phyloP scores from a whole-genome alignment of 2,888 invertebrate species.

The Epinotia bilunana region DNA sequence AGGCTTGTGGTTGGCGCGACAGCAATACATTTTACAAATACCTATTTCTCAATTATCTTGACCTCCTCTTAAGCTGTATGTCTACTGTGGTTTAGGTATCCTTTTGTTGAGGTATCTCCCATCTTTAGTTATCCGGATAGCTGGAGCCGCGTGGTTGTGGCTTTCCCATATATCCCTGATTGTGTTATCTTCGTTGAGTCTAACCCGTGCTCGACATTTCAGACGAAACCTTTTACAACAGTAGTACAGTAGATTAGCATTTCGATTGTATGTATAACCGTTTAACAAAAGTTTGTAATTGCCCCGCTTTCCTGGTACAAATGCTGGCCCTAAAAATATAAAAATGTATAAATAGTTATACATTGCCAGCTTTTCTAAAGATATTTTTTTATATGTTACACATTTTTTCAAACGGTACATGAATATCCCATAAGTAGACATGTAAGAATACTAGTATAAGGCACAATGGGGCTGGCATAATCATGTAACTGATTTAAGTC shows the following conservation, averaged over 20 bases:
- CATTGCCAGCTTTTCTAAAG: not conserved
- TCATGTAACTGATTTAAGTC: too few species aligned
- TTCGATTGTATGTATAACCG: slow-evolving; percentile 39
- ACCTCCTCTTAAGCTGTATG: too few species aligned
- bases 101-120: slow-evolving; percentile 5
- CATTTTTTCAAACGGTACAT: too few species aligned
- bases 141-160: slow-evolving; percentile 28
- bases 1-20: too few species aligned
- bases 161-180: slow-evolving; percentile 3
- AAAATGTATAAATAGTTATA: not conserved
- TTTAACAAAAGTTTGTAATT: slow-evolving; percentile 32
- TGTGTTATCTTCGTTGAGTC: slow-evolving; percentile 10
- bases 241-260: slow-evolving; percentile 9
- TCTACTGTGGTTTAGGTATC: not conserved
- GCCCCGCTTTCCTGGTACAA: slow-evolving; percentile 31
- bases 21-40: too few species aligned
- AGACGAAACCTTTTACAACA: slow-evolving; percentile 20
- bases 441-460: too few species aligned
- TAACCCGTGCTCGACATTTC: slow-evolving; percentile 27
- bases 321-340: slow-evolving; percentile 29
- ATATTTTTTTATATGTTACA: too few species aligned
- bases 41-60: too few species aligned
- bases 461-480: too few species aligned
- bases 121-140: slow-evolving; percentile 4
- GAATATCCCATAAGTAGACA: too few species aligned